Evolutionary conservation across 2,113 vertebrate genomes (phyloP), one percentile per base, ranked within the genome.

Genomic region (Proteles cristata): DNA sequence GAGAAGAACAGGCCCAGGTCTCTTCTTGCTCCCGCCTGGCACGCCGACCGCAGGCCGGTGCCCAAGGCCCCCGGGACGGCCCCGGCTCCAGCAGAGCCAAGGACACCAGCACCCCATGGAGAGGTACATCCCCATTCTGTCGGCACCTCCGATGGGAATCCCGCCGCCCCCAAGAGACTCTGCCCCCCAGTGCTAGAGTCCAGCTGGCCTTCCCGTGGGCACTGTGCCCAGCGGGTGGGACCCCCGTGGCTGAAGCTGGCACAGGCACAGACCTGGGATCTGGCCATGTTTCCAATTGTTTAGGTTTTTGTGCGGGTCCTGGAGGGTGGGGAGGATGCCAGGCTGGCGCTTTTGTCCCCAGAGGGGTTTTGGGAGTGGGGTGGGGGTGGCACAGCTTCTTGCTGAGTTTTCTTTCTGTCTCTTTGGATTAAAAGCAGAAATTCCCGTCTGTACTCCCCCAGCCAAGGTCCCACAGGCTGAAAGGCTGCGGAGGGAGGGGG

Each of bases 371-470:
- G 90, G 58, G 96, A 90, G 87, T 79, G 73, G 96, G 90, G 58
- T 84, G 77, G 85, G 94, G 97, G 83, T 94, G 50, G 80, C 77
- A 77, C 61, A 84, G 96, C 95, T 97, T 97, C 96, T 97, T 96
- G 94, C 93, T 98, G 93, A 97, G 87, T 97, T 97, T 96, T 95
- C 94, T 97, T 96, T 98, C 97, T 98, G 95, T 96, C 84, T 97
- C 88, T 94, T 97, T 95, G 90, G 97, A 97, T 97, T 96, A 95
- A 97, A 97, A 94, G 97, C 94, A 97, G 94, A 96, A 96, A 97
- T 96, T 96, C 97, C 93, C 65, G 21, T 97, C 95, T 97, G 95
- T 50, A 90, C 73, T 95, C n/a, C 89, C 28, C 28, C 68, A 96
- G 91, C 97, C 93, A 86, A 93, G 80, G 90, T 98, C 96, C 94